Conservation (phyloP, 1,140 invertebrate genomes). For the Proales similis region DNA sequence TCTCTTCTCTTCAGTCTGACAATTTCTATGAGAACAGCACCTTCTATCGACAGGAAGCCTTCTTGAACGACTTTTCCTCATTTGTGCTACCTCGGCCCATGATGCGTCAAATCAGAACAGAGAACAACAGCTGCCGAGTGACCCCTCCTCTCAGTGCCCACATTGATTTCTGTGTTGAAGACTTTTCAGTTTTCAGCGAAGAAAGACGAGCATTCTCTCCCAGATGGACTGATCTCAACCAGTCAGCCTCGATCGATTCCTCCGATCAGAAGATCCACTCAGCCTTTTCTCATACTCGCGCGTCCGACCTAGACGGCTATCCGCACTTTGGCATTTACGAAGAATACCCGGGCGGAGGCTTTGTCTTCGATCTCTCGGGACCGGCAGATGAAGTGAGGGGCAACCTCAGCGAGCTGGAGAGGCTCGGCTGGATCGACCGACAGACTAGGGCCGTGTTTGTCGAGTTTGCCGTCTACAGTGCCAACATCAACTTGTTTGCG, state of each 20-base stretch:
- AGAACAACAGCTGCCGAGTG: slow-evolving; percentile 25
- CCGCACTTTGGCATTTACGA: slow-evolving; percentile 53
- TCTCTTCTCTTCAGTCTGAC: slow-evolving; percentile 52
- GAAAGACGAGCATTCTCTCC: slow-evolving; percentile 4
- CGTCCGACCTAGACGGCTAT: slow-evolving; percentile 48
- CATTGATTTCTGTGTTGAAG: neutral
- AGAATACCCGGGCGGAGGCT: slow-evolving; percentile 58
- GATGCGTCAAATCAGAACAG: slow-evolving; percentile 47
- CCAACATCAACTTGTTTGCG: slow-evolving; percentile 57
- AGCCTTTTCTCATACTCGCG: slow-evolving; percentile 10
- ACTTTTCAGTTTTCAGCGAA: slow-evolving; percentile 10
- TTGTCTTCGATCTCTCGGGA: slow-evolving; percentile 52
- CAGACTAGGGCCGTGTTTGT: slow-evolving; percentile 58
- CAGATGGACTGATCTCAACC: neutral
- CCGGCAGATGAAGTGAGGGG: slow-evolving; percentile 44
- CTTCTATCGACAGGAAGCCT: slow-evolving; percentile 47
- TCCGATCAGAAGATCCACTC: neutral
- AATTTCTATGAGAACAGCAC: slow-evolving; percentile 55
- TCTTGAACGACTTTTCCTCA: slow-evolving; percentile 55
- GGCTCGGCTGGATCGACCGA: slow-evolving; percentile 56
- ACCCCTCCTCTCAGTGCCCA: neutral
- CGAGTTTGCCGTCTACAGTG: slow-evolving; percentile 60
- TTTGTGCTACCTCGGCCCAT: slow-evolving; percentile 58
- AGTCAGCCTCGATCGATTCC: slow-evolving; percentile 45
- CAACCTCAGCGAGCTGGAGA: slow-evolving; percentile 51